Percentiles rank a stretch among this genome's conserved stretches.
These are phyloP conservation scores for Hydroisotoma schaefferi DNA, from an alignment of 2,888 invertebrate species.

Conservation along the genomic window DNA sequence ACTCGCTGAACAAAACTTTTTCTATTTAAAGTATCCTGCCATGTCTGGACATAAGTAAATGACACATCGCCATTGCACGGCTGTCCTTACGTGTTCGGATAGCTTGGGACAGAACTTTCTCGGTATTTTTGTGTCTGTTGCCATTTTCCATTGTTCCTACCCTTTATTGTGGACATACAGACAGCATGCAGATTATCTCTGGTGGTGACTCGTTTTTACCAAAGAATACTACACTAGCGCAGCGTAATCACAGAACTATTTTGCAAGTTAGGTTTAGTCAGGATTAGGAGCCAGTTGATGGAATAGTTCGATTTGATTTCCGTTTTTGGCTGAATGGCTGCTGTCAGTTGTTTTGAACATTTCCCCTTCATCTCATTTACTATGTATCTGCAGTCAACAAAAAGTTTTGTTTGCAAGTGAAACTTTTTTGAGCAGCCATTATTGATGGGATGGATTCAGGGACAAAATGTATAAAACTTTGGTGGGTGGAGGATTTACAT, in stretches of 20 bases:
- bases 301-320: too few species aligned
- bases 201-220: background rate
- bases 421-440: too few species aligned
- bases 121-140: background rate
- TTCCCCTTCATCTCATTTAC: background rate
- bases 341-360: constrained; percentile 9
- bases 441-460: too few species aligned
- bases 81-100: constrained; percentile 14
- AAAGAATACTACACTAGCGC: too few species aligned
- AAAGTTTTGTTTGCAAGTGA: background rate
- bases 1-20: constrained; percentile 24
- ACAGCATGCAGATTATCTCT: too few species aligned
- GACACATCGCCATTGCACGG: constrained; percentile 30
- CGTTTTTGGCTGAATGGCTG: too few species aligned
- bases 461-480: too few species aligned
- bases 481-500: too few species aligned
- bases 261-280: too few species aligned
- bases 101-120: constrained; percentile 7
- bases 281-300: too few species aligned
- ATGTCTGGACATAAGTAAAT: constrained; percentile 24
- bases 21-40: constrained; percentile 30
- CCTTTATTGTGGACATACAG: too few species aligned
- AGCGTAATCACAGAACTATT: too few species aligned
- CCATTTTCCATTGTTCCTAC: background rate
- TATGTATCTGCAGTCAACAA: constrained; percentile 11